phyloP scores from a whole-genome alignment of 1,140 invertebrate genomes.

The Drosophila hydei region DNA sequence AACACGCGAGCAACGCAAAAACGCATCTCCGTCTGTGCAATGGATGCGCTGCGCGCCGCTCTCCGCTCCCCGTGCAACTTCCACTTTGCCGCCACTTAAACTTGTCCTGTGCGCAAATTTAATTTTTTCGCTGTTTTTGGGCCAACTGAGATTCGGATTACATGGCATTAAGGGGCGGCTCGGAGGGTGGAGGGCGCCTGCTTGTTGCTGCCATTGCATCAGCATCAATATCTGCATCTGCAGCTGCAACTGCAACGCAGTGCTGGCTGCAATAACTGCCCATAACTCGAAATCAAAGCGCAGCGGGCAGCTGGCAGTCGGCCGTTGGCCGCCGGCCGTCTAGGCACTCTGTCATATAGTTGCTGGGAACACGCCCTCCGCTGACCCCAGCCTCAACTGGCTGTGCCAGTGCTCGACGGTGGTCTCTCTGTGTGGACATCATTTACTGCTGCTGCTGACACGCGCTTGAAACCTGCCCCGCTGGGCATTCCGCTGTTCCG shows the following conservation, averaged over 20 bases:
- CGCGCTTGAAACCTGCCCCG: constrained; percentile 63
- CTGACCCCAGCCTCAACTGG: constrained; percentile 8
- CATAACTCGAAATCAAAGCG: constrained; percentile 79
- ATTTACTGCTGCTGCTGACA: constrained; percentile 77
- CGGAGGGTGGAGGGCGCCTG: constrained; percentile 7
- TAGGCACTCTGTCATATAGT: constrained; percentile 68
- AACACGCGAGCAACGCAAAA: constrained; percentile 45
- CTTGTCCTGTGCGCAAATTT: constrained; percentile 77
- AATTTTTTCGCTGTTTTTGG: constrained; percentile 69
- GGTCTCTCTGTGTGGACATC: constrained; percentile 65
- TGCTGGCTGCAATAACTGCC: constrained; percentile 36
- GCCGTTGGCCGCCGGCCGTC: constrained; percentile 4
- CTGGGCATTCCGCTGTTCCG: constrained; percentile 51
- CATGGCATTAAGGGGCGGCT: constrained; percentile 60
- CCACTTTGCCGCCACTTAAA: constrained; percentile 60
- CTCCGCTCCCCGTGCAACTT: constrained; percentile 2
- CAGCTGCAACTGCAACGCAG: constrained; percentile 9
- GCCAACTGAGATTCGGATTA: constrained; percentile 75
- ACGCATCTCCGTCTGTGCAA: constrained; percentile 28
- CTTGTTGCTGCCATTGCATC: constrained; percentile 18
- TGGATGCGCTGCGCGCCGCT: too few species aligned
- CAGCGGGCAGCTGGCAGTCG: constrained; percentile 55
- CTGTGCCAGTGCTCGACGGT: constrained; percentile 21
- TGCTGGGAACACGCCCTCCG: constrained; percentile 20
- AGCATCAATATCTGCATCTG: constrained; percentile 14